Conservation (phyloP, 2,888 invertebrate genomes). For the Luperina nickerlii region DNA sequence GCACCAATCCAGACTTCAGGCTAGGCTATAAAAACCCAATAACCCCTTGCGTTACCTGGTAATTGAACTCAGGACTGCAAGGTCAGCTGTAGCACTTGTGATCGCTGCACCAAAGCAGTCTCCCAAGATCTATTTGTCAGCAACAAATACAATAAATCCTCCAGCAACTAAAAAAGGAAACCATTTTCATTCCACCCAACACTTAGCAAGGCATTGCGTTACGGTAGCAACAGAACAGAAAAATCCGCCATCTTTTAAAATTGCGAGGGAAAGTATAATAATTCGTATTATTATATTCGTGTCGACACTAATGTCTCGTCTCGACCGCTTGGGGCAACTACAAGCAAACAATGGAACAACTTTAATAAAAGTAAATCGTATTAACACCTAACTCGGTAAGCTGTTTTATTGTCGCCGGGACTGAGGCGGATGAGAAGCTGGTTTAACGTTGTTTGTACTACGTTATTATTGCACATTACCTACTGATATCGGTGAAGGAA, state of each 20-base stretch:
- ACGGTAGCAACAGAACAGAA: constrained; percentile 34
- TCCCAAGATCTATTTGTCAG: not conserved
- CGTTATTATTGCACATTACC: not conserved
- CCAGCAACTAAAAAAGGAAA: constrained; percentile 16
- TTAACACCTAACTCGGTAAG: constrained; percentile 82
- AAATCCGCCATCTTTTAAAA: constrained; percentile 55
- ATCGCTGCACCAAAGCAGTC: not conserved
- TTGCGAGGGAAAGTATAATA: constrained; percentile 65
- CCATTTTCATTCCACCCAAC: constrained; percentile 18
- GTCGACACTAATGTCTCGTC: constrained; percentile 73
- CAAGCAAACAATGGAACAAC: constrained; percentile 78
- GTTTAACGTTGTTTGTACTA: constrained; percentile 31
- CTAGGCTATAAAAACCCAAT: not conserved
- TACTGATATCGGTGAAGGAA: not conserved
- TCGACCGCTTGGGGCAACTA: constrained; percentile 68
- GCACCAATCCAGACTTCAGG: not conserved
- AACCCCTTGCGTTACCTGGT: not conserved
- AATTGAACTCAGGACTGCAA: not conserved
- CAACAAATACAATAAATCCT: constrained; percentile 9
- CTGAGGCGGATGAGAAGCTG: constrained; percentile 51
- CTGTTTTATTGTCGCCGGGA: constrained; percentile 74
- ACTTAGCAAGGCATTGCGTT: constrained; percentile 35
- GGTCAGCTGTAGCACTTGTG: not conserved
- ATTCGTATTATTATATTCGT: constrained; percentile 70
- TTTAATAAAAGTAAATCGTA: constrained; percentile 84